Percentiles rank a stretch among this genome's conserved stretches.
These are phyloP conservation scores for Orestias chungarensis DNA, from an alignment of 2,797 vertebrate genomes.

Conservation along the genomic window DNA sequence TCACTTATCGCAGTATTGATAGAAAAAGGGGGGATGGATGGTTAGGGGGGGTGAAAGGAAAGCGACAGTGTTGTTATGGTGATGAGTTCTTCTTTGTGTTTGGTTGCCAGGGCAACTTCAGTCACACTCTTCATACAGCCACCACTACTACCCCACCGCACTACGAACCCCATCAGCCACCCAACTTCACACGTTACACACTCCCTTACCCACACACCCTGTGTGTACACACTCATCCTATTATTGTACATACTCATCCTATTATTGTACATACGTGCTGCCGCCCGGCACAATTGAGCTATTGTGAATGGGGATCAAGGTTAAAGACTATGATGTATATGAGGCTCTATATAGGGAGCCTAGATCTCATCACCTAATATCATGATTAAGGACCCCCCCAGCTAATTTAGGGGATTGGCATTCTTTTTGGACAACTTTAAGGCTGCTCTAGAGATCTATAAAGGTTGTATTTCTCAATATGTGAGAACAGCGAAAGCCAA, in stretches of 20 bases:
- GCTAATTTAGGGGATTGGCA: not conserved
- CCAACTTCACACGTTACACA: conserved; percentile 68
- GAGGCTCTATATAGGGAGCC: too few relatives aligned
- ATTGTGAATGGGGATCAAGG: conserved; percentile 4
- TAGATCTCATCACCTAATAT: too few relatives aligned
- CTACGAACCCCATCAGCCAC: conserved; percentile 41
- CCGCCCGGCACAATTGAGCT: conserved; percentile 17
- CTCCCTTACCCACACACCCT: conserved; percentile 42
- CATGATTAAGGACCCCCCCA: not conserved
- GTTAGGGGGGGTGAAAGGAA: conserved; percentile 28
- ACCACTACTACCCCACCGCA: conserved; percentile 32
- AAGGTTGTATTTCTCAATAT: too few relatives aligned
- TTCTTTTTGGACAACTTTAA: too few relatives aligned
- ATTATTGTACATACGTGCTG: conserved; percentile 25
- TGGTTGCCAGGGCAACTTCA: conserved; percentile 80
- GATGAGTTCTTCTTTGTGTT: conserved; percentile 79
- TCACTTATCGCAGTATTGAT: conserved; percentile 54
- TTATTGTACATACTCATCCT: conserved; percentile 27
- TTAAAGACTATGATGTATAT: not conserved
- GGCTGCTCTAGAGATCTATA: too few relatives aligned
- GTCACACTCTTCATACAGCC: conserved; percentile 72
- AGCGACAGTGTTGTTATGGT: conserved; percentile 76
- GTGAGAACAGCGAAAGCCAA: too few relatives aligned
- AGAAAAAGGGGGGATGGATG: conserved; percentile 37
- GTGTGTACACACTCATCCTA: not conserved